Percentiles rank a stretch among this genome's conserved stretches.
phyloP scores from a whole-genome alignment of 2,888 invertebrate genomes.

The Brachylomia viminalis region DNA sequence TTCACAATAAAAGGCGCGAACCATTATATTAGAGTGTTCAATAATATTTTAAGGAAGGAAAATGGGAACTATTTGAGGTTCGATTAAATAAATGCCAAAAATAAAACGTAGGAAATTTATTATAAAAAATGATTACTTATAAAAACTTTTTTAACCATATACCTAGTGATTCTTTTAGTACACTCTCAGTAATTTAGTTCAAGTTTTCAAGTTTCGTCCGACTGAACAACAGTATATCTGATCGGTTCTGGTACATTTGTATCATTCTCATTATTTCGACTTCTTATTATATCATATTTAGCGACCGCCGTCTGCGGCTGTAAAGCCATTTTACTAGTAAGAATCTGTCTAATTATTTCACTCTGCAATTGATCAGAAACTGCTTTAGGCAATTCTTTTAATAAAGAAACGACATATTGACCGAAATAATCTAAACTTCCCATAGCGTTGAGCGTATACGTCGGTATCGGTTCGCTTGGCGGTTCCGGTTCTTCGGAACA shows the following conservation, averaged over 20 bases:
- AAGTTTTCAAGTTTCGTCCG: not conserved
- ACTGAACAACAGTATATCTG: not conserved
- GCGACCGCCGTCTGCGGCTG: not conserved
- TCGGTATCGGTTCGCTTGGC: not conserved
- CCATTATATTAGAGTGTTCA: no score
- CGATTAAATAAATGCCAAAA: not conserved
- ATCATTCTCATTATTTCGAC: not conserved
- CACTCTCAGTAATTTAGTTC: not conserved
- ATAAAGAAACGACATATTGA: slow-evolving; percentile 70
- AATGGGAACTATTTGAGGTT: no score
- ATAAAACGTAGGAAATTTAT: not conserved
- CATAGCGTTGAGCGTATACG: not conserved
- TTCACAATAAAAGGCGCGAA: no score
- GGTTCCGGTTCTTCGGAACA: slow-evolving; percentile 15
- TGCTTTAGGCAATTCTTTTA: slow-evolving; percentile 72
- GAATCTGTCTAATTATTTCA: slow-evolving; percentile 70
- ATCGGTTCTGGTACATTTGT: not conserved
- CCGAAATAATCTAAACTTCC: slow-evolving; percentile 73
- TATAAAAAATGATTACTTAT: not conserved
- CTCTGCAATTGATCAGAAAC: slow-evolving; percentile 71
- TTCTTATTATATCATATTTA: slow-evolving; percentile 7
- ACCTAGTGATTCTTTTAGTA: slow-evolving; percentile 4
- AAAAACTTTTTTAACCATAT: not conserved
- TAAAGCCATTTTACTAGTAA: slow-evolving; percentile 45
- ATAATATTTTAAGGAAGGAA: no score